Conservation (phyloP, 2,797 vertebrate species). For the Kryptolebias ocellatus region DNA sequence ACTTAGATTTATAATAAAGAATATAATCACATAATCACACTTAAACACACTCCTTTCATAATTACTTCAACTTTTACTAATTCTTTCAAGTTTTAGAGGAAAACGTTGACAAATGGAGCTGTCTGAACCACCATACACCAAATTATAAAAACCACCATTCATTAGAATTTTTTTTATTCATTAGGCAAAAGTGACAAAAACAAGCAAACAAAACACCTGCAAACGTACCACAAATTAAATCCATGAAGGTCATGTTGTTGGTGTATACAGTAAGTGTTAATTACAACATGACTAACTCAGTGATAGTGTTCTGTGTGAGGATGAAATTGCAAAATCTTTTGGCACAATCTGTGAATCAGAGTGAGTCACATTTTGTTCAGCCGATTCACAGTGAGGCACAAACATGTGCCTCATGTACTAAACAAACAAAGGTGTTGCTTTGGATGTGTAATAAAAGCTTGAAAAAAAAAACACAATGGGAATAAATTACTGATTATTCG, state of each 20-base stretch:
- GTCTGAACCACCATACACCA: too few relatives aligned
- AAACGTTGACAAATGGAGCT: too few relatives aligned
- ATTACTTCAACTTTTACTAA: too few relatives aligned
- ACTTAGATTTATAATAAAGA: too few relatives aligned
- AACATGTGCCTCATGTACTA: conserved; percentile 9
- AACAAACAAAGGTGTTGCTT: conserved; percentile 54
- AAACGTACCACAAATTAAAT: conserved; percentile 22
- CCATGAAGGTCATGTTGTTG: conserved; percentile 15
- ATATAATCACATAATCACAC: too few relatives aligned
- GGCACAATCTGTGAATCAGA: conserved; percentile 17
- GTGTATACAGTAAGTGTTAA: conserved; percentile 26
- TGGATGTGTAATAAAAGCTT: conserved; percentile 34
- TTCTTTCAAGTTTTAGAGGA: too few relatives aligned
- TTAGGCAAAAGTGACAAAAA: background rate
- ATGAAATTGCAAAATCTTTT: conserved; percentile 14
- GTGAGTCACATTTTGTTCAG: conserved; percentile 39
- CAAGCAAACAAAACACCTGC: background rate
- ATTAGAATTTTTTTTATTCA: too few relatives aligned
- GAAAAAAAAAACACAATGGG: conserved; percentile 26
- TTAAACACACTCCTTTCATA: too few relatives aligned
- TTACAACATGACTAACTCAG: conserved; percentile 43
- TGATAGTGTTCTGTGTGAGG: conserved; percentile 9
- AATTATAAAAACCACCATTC: too few relatives aligned
- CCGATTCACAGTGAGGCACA: conserved; percentile 33
- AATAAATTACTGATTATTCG: conserved; percentile 54